Evolutionary conservation across 2,113 vertebrate species (phyloP).

Genomic region (Phalacrocorax brasilianus): DNA sequence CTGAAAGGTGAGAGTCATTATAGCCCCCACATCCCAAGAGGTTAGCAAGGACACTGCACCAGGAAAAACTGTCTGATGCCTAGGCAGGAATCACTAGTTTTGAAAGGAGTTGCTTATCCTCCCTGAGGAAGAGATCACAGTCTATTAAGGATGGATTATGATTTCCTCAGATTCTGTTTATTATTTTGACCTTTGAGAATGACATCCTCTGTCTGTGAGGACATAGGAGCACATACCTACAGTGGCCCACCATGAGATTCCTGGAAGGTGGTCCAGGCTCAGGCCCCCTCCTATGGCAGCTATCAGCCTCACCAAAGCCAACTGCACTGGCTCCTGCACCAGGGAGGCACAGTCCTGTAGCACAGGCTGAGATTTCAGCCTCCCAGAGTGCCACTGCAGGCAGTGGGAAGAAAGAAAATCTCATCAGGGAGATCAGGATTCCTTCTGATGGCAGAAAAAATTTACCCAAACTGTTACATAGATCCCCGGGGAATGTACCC

Average conservation of each 20-base stretch:
- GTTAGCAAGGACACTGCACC: background rate
- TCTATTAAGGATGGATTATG: background rate
- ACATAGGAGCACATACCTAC: background rate
- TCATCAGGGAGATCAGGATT: background rate
- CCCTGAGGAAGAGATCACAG: background rate
- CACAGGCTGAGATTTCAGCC: background rate
- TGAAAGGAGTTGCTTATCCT: background rate
- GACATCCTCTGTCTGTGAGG: background rate
- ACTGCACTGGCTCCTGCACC: background rate
- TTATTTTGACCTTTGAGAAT: background rate
- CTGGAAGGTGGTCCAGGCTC: background rate
- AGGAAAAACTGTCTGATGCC: background rate
- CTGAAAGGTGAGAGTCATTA: background rate
- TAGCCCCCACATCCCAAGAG: background rate
- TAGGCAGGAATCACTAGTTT: background rate
- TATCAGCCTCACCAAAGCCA: background rate
- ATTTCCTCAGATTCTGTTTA: background rate
- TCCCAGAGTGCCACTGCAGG: background rate
- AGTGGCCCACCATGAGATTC: background rate
- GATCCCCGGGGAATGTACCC: background rate
- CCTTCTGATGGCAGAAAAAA: background rate
- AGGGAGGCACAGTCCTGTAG: background rate
- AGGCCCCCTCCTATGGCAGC: background rate
- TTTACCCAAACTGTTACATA: background rate
- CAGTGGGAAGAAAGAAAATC: background rate